These are phyloP conservation scores for Siniperca scherzeri DNA, from an alignment of 2,797 vertebrate genomes.

Conservation along the genomic window DNA sequence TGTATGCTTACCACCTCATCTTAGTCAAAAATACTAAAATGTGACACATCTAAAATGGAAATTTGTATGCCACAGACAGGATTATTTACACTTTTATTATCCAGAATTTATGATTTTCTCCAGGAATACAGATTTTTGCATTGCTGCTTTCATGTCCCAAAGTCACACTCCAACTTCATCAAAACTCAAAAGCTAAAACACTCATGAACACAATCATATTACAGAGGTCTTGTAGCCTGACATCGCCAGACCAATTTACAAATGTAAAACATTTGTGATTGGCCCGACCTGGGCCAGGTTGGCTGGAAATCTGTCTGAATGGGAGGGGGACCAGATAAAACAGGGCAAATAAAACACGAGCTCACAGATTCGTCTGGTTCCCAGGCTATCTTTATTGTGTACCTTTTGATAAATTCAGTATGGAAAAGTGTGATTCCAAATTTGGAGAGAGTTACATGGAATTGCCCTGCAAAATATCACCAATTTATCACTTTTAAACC, in stretches of 20 bases:
- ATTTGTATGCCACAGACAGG: not conserved
- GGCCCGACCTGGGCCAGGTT: too few relatives aligned
- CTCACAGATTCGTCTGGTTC: too few relatives aligned
- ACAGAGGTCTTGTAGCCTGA: not conserved
- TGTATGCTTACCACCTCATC: not conserved
- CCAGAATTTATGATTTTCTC: not conserved
- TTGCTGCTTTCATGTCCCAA: not conserved
- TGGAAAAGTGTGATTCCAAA: not conserved
- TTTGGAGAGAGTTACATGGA: not conserved
- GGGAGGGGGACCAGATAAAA: too few relatives aligned
- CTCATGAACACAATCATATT: not conserved
- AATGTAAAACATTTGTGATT: too few relatives aligned
- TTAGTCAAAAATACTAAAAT: not conserved
- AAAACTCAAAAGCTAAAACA: slow-evolving; percentile 9
- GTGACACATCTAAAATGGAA: too few relatives aligned
- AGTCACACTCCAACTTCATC: not conserved
- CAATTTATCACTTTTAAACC: not conserved
- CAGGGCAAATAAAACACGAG: too few relatives aligned
- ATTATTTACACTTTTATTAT: not conserved
- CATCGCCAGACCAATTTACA: too few relatives aligned
- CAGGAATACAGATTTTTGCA: not conserved
- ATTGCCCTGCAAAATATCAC: not conserved
- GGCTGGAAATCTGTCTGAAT: too few relatives aligned
- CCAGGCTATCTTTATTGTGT: too few relatives aligned
- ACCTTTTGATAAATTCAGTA: not conserved